Base-by-base conservation (phyloP, 1,140 invertebrate species). In the Hesperophylax magnus region DNA sequence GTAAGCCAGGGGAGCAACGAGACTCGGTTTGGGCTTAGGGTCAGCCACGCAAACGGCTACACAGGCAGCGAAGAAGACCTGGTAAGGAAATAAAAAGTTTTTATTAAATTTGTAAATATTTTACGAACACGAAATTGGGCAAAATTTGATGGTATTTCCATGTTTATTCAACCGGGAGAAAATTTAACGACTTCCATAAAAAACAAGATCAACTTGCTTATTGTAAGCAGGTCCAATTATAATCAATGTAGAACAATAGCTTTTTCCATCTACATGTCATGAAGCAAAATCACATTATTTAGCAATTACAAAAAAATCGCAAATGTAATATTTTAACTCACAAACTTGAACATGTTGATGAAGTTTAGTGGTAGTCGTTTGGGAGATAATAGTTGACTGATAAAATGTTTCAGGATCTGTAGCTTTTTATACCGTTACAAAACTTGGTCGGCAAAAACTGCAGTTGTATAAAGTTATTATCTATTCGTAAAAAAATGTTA, bases 1-100 rank as follows among this genome's bases (percentile, higher is more conserved):
- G 83, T 86, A 88, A 83, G 85, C 83, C 74, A 90, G 90, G 84
- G 86, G 88, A 82, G 91, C 91, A 81, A 89, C 88, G 39, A 89
- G 90, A 77, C 89, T 85, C 53, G 89, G 90, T 86, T 91, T 82
- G 75, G 91, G 81, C 20, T 18, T 22, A 8, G 56, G 56, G 5
- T n/a, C 56, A 82, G 91, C 91, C 81, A 89, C 89, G 54, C 90
- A 91, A 76, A 90, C 85, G 56, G 89, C 90, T 86, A 92, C 84
- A 76, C 91, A 81, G 82, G 89, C 88, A 84, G 90, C 87, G 82
- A 92, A 82, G 76, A 87, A 85, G 65, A 91, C 86, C 89, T 79
- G 80, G 47, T 18, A 69, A 20, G 27, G 20, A 24, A 47, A 47
- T 14, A 1, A 47, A 47, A 47, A 47, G 9, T 9, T 14, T 47